These are phyloP conservation scores for Percopsis omiscomaycus DNA, from an alignment of 2,797 vertebrate genomes.

Conservation along the genomic window DNA sequence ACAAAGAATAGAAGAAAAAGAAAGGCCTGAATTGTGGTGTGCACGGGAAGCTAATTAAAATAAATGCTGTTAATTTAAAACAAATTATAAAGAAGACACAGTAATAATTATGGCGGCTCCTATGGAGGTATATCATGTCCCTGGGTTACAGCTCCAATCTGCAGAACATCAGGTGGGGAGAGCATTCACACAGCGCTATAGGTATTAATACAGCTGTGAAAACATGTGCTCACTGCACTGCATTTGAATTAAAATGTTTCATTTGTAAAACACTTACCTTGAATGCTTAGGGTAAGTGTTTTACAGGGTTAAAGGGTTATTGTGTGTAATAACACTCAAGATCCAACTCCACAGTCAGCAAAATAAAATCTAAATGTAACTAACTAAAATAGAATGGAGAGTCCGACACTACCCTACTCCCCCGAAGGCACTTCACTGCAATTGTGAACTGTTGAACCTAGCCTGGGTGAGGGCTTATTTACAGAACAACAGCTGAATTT, in stretches of 20 bases:
- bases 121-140: constrained; percentile 30
- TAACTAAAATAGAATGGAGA: too few relatives aligned
- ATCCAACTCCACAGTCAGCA: constrained; percentile 10
- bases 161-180: constrained; percentile 17
- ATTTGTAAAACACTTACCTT: constrained; percentile 1
- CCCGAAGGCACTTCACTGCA: too few relatives aligned
- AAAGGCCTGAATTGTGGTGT: constrained; percentile 5
- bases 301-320: background rate
- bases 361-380: background rate
- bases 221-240: constrained; percentile 17
- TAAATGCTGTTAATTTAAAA: constrained; percentile 50
- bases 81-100: constrained; percentile 43
- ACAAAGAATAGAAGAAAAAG: background rate
- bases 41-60: constrained; percentile 42
- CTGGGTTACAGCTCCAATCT: constrained; percentile 36
- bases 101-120: constrained; percentile 31
- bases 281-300: background rate
- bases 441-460: too few relatives aligned
- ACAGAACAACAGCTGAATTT: too few relatives aligned
- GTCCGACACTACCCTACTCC: too few relatives aligned
- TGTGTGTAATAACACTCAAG: background rate
- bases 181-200: background rate
- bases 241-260: constrained; percentile 16
- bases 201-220: constrained; percentile 9
- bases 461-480: too few relatives aligned